Conservation (phyloP, 2,888 invertebrate genomes). For the Branchellion lobata region DNA sequence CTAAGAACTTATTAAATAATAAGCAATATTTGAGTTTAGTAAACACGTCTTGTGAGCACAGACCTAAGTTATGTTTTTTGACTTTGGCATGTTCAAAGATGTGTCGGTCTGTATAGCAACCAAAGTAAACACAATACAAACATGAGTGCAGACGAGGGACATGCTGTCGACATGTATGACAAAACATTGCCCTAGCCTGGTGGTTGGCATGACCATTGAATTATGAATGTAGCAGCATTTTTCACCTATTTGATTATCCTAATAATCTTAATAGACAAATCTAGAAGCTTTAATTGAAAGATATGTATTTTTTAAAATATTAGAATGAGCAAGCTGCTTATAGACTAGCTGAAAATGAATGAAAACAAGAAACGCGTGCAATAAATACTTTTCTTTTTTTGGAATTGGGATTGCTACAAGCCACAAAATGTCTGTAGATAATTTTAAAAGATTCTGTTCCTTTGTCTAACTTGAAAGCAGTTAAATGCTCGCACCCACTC, state of each 20-base stretch:
- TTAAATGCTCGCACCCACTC: constrained; percentile 77
- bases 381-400: constrained; percentile 76
- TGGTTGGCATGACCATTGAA: no score
- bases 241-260: no score
- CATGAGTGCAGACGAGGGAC: constrained; percentile 66
- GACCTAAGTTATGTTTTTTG: constrained; percentile 77
- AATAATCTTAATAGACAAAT: no score
- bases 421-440: constrained; percentile 79
- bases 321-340: no score
- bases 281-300: no score
- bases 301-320: no score
- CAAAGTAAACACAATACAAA: constrained; percentile 85
- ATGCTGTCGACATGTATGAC: constrained; percentile 77
- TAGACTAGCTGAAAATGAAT: no score
- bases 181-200: constrained; percentile 77
- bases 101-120: constrained; percentile 76
- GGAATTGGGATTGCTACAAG: constrained; percentile 77
- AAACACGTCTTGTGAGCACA: no score
- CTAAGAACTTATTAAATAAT: constrained; percentile 13
- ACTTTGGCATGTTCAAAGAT: constrained; percentile 80
- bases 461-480: constrained; percentile 75
- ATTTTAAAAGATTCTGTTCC: constrained; percentile 75
- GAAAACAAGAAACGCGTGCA: no score
- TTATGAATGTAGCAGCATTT: no score
- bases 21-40: no score